Base-by-base conservation (phyloP, 2,797 vertebrate species). In the Fratercula arctica region DNA sequence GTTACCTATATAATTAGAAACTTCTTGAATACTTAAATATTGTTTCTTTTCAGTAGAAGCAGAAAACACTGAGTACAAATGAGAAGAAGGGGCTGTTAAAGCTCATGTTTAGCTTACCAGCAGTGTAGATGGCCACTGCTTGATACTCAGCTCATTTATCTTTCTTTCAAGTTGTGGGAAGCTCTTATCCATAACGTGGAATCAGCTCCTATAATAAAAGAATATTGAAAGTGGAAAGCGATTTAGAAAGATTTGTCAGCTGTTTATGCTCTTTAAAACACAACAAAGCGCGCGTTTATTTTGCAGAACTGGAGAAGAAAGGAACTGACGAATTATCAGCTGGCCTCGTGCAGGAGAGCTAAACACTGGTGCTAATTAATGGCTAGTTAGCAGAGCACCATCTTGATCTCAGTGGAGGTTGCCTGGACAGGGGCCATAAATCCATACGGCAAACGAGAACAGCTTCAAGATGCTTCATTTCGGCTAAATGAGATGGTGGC, bases 331-430 rank as follows among this genome's bases (percentile, higher is more conserved):
- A 57, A 43, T 87, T 92, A 74, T 21, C 29, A 31, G 26, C 45
- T 85, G 69, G 37, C 59, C 63, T 79, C 4, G 0, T 64, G 81
- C 74, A 60, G 70, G 59, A 87, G 16, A 50, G 21, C 79, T 94
- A 77, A 91, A 77, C n/a, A 46, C n/a, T 59, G 48, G n/a, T 8
- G 14, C 75, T 94, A 91, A 89, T 96, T 92, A 96, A 87, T 37
- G 78, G 72, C 60, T 64, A 87, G 70, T 79, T 91, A 95, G 59
- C 67, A 79, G 48, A 89, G 63, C 80, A 87, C 76, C 87, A 85
- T 89, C 85, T 67, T 95, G 77, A 89, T 90, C 93, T 93, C 80
- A 80, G 89, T 73, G 56, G 67, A 90, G 63, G 45, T 28, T 0
- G 3, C 5, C 31, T 93, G 93, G 80, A 70, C 57, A 61, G n/a